Evolutionary conservation across 1,140 invertebrate species (phyloP), one percentile per base, ranked within the genome.

Genomic region (Venustaconcha ellipsiformis): DNA sequence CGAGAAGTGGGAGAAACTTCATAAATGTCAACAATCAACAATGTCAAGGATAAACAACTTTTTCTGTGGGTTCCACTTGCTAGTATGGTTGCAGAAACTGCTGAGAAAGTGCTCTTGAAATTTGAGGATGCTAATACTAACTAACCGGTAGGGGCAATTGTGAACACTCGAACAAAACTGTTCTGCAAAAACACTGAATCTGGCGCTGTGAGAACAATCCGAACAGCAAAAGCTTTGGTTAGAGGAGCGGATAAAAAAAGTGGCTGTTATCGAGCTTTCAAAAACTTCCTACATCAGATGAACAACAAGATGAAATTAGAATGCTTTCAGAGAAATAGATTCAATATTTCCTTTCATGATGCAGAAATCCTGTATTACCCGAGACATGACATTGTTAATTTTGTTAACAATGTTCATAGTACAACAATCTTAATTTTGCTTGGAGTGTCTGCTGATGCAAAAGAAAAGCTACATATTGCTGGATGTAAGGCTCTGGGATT

Each of bases 181-280:
- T 60, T 69, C 66, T 64, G 6, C 15, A 58, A n/a, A 69, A 69
- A 69, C 14, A 23, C 15, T 57, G 55, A 69, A 59, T 69, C 56
- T 18, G 67, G n/a, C 26, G 26, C 67, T n/a, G 67, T 23, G 20
- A 69, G 67, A 69, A n/a, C 58, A 17, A 57, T 69, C 3, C 2
- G 56, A 13, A 69, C 67, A 57, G 57, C 55, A 1, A 69, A 69
- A 59, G 11, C 15, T 17, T 69, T 69, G 20, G 67, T 57, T n/a
- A 37, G 20, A 57, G 67, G 67, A 69, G 57, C 67, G 3, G 67
- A 69, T 30, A 57, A 69, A 26, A 69, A 69, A 57, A 20, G 18
- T 69, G 56, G 2, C n/a, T 69, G 67, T 55, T 57, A 69, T 57
- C 4, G 59, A 62, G 4, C 59, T 62, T 62, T 62, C 23, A 62